phyloP scores from a whole-genome alignment of 2,113 vertebrate species.

The Bubalus kerabau region DNA sequence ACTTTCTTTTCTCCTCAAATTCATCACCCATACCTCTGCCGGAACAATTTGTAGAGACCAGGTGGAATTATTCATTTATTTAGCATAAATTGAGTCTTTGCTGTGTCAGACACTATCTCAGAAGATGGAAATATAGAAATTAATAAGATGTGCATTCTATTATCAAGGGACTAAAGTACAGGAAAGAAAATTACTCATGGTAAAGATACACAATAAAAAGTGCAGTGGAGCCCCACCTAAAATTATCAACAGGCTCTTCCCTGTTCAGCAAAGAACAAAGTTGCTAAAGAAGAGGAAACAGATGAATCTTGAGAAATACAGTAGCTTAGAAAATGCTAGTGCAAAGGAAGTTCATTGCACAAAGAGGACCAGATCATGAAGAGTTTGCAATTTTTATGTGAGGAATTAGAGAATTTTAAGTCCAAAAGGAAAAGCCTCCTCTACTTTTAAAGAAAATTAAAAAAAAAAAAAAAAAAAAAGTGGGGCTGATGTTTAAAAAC shows the following conservation, averaged over 20 bases:
- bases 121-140: neutral
- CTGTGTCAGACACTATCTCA: neutral
- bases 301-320: neutral
- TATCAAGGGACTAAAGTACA: neutral
- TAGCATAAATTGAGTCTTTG: neutral
- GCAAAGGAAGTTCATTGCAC: neutral
- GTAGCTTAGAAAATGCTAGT: neutral
- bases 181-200: neutral
- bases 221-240: neutral
- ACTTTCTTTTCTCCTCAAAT: neutral
- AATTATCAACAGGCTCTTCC: neutral
- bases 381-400: neutral
- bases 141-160: neutral
- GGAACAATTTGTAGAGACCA: neutral
- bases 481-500: neutral
- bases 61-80: neutral
- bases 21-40: neutral
- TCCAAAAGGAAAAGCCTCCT: neutral
- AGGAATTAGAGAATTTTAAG: neutral
- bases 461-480: neutral
- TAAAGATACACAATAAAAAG: neutral
- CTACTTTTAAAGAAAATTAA: neutral
- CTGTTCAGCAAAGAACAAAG: neutral
- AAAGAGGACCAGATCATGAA: neutral
- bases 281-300: neutral